Conservation (phyloP, 1,140 invertebrate species). For the Leptopilina clavipes region DNA sequence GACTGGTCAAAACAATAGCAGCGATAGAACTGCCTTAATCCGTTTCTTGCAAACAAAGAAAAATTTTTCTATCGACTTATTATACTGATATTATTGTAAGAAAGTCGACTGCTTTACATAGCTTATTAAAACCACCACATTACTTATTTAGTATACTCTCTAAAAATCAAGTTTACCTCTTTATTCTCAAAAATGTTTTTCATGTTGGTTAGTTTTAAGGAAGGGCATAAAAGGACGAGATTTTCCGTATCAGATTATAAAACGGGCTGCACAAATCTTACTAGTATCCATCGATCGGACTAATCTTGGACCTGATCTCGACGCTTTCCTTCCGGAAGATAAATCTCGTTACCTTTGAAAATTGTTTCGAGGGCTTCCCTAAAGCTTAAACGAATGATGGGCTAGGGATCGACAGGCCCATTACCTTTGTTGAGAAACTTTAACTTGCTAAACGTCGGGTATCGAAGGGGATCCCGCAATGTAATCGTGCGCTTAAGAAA, state of each 20-base stretch:
- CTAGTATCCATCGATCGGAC: conserved; percentile 5
- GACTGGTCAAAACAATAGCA: background rate
- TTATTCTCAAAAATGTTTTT: background rate
- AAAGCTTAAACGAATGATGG: conserved; percentile 34
- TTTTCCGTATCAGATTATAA: background rate
- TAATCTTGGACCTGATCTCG: conserved; percentile 9
- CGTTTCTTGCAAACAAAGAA: background rate
- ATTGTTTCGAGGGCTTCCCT: conserved; percentile 34
- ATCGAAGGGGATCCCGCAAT: conserved; percentile 12
- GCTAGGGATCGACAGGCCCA: background rate
- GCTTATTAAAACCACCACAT: background rate
- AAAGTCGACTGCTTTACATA: conserved; percentile 27
- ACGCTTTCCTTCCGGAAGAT: conserved; percentile 14
- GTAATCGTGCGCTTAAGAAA: conserved; percentile 8
- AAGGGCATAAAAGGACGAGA: background rate
- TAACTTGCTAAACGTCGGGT: background rate
- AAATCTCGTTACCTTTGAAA: conserved; percentile 41
- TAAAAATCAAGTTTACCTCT: background rate
- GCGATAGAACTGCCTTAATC: too few relatives aligned
- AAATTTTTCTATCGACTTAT: background rate
- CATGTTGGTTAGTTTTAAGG: background rate
- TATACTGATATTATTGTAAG: conserved; percentile 35
- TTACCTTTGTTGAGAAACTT: background rate
- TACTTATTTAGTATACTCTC: background rate
- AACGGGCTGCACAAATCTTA: background rate